These are phyloP conservation scores for Lordiphosa collinella DNA, from an alignment of 1,140 invertebrate species.

Conservation along the genomic window DNA sequence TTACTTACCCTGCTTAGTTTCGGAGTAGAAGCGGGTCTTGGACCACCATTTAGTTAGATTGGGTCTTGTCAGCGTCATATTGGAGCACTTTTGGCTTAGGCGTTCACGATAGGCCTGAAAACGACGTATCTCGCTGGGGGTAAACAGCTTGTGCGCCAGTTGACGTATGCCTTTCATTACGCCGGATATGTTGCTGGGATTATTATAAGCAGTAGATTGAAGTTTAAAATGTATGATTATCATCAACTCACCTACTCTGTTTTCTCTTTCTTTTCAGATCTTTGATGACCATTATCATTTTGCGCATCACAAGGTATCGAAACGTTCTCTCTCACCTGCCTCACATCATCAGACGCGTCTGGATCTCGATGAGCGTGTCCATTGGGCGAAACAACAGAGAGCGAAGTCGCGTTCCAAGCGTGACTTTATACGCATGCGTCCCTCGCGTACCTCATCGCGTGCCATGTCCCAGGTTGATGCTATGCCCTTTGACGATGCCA, in stretches of 20 bases:
- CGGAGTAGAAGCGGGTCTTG: constrained; percentile 27
- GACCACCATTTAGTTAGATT: constrained; percentile 17
- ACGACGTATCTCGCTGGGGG: constrained; percentile 46
- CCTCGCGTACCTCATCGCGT: constrained; percentile 64
- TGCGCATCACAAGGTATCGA: constrained; percentile 86
- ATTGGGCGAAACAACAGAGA: constrained; percentile 86
- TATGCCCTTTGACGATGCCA: constrained; percentile 87
- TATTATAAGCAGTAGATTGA: too few relatives aligned
- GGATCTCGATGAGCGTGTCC: constrained; percentile 85
- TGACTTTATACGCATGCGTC: constrained; percentile 82
- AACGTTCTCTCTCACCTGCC: constrained; percentile 86
- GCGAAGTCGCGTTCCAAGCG: constrained; percentile 86
- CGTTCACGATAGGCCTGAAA: constrained; percentile 36
- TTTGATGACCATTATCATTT: constrained; percentile 90
- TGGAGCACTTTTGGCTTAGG: constrained; percentile 36
- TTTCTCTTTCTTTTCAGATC: constrained; percentile 83
- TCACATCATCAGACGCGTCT: constrained; percentile 84
- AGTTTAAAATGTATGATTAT: too few relatives aligned
- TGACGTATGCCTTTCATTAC: constrained; percentile 21
- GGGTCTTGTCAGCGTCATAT: constrained; percentile 10
- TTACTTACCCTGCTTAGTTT: not conserved
- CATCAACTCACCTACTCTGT: not conserved
- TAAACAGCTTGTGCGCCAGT: constrained; percentile 48
- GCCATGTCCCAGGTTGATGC: constrained; percentile 49
- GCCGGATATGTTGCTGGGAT: constrained; percentile 19